Evolutionary conservation across 2,113 vertebrate species (phyloP), one percentile per base, ranked within the genome.

Genomic region (Pseudonaja textilis): DNA sequence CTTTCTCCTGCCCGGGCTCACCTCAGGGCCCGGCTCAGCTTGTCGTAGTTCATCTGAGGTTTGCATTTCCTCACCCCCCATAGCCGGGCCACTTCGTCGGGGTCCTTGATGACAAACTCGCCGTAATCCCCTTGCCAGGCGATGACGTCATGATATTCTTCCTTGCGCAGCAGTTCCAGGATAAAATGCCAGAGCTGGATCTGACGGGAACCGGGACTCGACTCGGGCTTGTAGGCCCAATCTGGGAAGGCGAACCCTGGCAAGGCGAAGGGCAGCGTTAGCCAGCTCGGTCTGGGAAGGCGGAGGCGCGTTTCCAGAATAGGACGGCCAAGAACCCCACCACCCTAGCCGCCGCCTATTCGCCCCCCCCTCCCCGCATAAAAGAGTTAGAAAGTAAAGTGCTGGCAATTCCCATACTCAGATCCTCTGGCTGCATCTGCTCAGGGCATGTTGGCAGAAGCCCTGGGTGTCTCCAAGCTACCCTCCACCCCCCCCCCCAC

Each of bases 101-200:
- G 98, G 94, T 98, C 98, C 96, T 99, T 99, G 97, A 99, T 99
- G 97, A 99, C 98, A 14, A 99, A 99, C 91, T 99, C 98, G 88
- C 98, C 98, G 1, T 99, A 99, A 97, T 99, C 98, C 0, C 98
- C 98, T 96, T 99, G 98, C 98, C 98, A 99, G 94, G 98, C 98
- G n/a, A 99, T 99, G 96, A 99, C 98, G 0, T 98, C 98, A 45
- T 98, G 98, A 92, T 98, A 99, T 92, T 98, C 98, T 94, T 99
- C 98, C 94, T 98, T 98, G 90, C 98, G 96, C 93, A 99, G 97
- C 96, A 99, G 97, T 97, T 99, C 98, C 96, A 99, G 96, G 95
- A 99, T 99, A 94, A 99, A 98, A 97, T 99, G 98, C 98, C 98
- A 99, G 93, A 99, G 97, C 97, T 99, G 98, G 97, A 99, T 99